These are phyloP conservation scores for Psettodes erumei DNA, from an alignment of 2,113 vertebrate species.

Conservation along the genomic window DNA sequence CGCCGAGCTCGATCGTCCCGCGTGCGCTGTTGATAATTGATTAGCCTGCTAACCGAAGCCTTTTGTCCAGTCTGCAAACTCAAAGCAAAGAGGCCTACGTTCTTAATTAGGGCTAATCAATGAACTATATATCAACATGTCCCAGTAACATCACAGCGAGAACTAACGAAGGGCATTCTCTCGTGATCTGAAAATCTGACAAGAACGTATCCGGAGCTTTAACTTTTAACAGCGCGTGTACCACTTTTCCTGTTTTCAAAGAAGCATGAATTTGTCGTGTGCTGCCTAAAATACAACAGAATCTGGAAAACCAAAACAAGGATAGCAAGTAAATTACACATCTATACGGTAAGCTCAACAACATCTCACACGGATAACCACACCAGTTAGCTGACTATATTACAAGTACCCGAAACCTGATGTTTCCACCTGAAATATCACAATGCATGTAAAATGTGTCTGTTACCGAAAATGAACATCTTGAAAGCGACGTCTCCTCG, in stretches of 20 bases:
- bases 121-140: conserved; percentile 38
- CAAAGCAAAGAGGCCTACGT: conserved; percentile 35
- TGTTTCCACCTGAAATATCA: neutral
- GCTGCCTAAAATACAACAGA: neutral
- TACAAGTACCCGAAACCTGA: conserved; percentile 6
- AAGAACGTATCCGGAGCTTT: neutral
- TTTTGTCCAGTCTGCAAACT: conserved; percentile 31
- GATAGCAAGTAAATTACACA: neutral
- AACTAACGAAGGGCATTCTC: neutral
- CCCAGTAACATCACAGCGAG: conserved; percentile 5
- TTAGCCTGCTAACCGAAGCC: conserved; percentile 10
- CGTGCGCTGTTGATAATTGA: conserved; percentile 1
- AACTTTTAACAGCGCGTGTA: conserved; percentile 3
- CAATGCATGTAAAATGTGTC: conserved; percentile 6
- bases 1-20: conserved; percentile 7
- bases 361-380: neutral
- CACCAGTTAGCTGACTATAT: conserved; percentile 1
- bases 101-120: conserved; percentile 57
- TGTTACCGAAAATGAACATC: conserved; percentile 75
- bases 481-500: conserved; percentile 12
- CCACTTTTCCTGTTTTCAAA: neutral
- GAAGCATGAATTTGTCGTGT: neutral
- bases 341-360: neutral
- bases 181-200: neutral
- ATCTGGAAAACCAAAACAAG: neutral